These are phyloP conservation scores for Ibidorhyncha struthersii DNA, from an alignment of 2,113 vertebrate genomes.

Conservation along the genomic window DNA sequence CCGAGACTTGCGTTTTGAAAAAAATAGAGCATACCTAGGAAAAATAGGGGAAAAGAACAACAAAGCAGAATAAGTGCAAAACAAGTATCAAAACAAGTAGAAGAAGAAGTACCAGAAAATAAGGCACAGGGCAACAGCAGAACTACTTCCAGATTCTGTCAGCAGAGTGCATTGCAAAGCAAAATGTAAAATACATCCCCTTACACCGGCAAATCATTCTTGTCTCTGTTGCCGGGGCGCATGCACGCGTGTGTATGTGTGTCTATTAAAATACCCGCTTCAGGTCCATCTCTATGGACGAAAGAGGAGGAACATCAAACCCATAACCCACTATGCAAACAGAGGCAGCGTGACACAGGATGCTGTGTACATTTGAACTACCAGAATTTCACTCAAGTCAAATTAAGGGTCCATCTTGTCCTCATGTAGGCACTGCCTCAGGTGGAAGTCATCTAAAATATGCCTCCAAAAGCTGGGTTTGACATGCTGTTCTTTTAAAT, in stretches of 20 bases:
- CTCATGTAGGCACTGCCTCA: not conserved
- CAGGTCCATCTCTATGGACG: no score
- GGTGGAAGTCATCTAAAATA: not conserved
- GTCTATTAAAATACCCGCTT: rapidly evolving
- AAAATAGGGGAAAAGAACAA: not conserved
- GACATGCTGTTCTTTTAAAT: not conserved
- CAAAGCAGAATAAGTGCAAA: not conserved
- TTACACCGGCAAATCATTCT: not conserved
- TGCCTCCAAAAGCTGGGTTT: not conserved
- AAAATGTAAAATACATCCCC: not conserved
- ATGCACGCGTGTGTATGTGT: no score
- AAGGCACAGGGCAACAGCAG: not conserved
- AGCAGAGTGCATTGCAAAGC: not conserved
- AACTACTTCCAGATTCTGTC: not conserved
- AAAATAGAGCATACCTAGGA: not conserved
- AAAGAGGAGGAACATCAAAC: not conserved
- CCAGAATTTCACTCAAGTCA: not conserved
- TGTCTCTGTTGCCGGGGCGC: not conserved
- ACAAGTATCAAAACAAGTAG: not conserved
- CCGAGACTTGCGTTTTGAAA: not conserved
- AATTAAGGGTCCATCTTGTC: not conserved
- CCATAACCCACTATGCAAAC: not conserved
- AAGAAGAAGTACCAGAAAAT: not conserved
- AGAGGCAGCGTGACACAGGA: rapidly evolving
- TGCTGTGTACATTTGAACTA: rapidly evolving